A percentile compares a stretch with the other conserved stretches of the same genome.
Conservation (phyloP, 2,888 invertebrate species). For the Electrophaes corylata region DNA sequence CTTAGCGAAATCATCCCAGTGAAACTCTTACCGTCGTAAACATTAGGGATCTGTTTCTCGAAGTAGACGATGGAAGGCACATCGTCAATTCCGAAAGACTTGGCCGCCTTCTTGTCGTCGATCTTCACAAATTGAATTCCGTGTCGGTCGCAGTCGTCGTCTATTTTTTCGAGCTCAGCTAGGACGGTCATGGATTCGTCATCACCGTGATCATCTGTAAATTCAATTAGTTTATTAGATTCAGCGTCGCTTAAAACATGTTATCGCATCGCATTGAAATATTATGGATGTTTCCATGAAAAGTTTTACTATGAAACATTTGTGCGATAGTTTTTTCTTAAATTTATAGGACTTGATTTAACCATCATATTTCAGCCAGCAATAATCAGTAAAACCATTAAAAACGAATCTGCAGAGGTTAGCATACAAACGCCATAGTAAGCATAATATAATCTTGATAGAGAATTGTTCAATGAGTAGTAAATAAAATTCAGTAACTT, state of each 20-base stretch:
- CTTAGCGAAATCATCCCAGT: not conserved
- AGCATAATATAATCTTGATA: not conserved
- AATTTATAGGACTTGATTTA: too few species aligned
- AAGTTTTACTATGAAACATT: too few species aligned
- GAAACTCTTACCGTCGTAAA: constrained; percentile 89
- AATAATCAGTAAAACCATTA: too few species aligned
- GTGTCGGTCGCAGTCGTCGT: constrained; percentile 96
- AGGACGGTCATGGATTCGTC: constrained; percentile 94
- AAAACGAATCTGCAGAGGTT: too few species aligned
- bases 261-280: too few species aligned
- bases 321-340: too few species aligned
- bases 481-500: constrained; percentile 64
- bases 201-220: constrained; percentile 94
- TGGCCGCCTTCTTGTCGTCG: constrained; percentile 92
- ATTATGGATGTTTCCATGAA: too few species aligned
- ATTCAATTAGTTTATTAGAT: not conserved
- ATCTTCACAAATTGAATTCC: constrained; percentile 97
- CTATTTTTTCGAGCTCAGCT: constrained; percentile 95
- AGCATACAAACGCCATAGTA: too few species aligned
- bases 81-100: constrained; percentile 93
- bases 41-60: constrained; percentile 96
- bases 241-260: not conserved
- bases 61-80: constrained; percentile 95
- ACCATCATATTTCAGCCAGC: too few species aligned
- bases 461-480: not conserved